Evolutionary conservation across 2,113 vertebrate genomes (phyloP).

Genomic region (Halcyon senegalensis): DNA sequence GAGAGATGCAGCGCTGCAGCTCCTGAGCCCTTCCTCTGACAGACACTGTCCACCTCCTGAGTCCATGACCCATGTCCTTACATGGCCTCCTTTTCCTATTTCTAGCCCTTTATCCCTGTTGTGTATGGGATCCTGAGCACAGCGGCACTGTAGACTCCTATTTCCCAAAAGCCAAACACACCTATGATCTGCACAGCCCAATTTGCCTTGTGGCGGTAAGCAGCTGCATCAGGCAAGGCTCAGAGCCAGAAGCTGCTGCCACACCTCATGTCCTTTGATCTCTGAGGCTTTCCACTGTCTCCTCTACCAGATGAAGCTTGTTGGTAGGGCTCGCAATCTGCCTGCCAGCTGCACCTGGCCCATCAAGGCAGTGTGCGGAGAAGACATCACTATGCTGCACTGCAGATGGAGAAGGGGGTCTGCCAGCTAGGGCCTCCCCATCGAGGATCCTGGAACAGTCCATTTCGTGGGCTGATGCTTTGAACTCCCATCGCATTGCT

Average conservation of each 20-base stretch:
- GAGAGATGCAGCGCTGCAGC: background rate
- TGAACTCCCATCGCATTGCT: constrained; percentile 2
- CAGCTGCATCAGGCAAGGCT: background rate
- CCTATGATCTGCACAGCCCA: background rate
- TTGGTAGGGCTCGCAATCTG: background rate
- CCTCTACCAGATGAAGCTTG: background rate
- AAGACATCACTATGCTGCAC: background rate
- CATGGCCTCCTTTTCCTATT: rapidly evolving
- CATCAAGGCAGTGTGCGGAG: background rate
- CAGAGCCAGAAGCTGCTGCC: background rate
- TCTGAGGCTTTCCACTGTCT: background rate
- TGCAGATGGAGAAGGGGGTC: background rate
- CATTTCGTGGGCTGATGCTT: background rate
- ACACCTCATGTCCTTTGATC: background rate
- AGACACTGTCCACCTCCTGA: rapidly evolving
- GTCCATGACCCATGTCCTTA: rapidly evolving
- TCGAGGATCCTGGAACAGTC: background rate
- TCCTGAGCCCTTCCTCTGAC: background rate
- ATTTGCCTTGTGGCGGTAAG: background rate
- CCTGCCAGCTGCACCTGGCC: constrained; percentile 39
- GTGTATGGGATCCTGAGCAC: rapidly evolving
- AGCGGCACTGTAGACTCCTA: background rate
- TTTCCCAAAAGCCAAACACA: background rate
- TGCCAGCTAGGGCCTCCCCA: background rate
- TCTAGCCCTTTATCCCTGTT: background rate